These are phyloP conservation scores for Eupleurogrammus muticus DNA, from an alignment of 2,797 vertebrate species.

Conservation along the genomic window DNA sequence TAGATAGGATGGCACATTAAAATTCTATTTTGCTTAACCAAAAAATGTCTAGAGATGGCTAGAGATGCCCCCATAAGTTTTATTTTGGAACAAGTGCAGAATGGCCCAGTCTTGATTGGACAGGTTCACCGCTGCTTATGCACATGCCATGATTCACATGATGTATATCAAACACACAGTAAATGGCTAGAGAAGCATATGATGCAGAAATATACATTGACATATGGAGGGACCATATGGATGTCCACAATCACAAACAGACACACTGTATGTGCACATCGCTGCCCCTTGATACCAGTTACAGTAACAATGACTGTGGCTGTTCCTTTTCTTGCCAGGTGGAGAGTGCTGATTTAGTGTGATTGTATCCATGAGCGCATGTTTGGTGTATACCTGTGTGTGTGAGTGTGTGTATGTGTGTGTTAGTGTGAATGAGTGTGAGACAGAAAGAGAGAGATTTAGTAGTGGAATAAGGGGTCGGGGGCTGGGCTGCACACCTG, in stretches of 20 bases:
- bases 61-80: too few relatives aligned
- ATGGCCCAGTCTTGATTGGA: too few relatives aligned
- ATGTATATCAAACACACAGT: slow-evolving; percentile 8
- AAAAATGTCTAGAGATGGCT: too few relatives aligned
- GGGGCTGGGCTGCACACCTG: slow-evolving; percentile 79
- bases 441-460: slow-evolving; percentile 12
- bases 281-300: slow-evolving; percentile 74
- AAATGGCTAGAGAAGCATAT: neutral
- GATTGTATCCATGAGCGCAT: slow-evolving; percentile 52
- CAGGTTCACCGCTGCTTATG: too few relatives aligned
- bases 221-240: neutral
- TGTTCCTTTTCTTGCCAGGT: slow-evolving; percentile 77
- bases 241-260: neutral
- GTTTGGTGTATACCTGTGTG: slow-evolving; percentile 10
- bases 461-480: slow-evolving; percentile 50
- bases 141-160: neutral
- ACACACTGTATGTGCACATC: slow-evolving; percentile 19
- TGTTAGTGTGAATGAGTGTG: neutral
- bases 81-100: too few relatives aligned
- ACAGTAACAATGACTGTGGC: slow-evolving; percentile 66
- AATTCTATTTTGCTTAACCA: too few relatives aligned
- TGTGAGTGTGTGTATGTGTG: slow-evolving; percentile 14
- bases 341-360: slow-evolving; percentile 80
- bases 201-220: slow-evolving; percentile 9
- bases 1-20: too few relatives aligned